Base-by-base conservation (phyloP, 35 echinoderm and acorn worm species). In the Heliocidaris erythrogramma region DNA sequence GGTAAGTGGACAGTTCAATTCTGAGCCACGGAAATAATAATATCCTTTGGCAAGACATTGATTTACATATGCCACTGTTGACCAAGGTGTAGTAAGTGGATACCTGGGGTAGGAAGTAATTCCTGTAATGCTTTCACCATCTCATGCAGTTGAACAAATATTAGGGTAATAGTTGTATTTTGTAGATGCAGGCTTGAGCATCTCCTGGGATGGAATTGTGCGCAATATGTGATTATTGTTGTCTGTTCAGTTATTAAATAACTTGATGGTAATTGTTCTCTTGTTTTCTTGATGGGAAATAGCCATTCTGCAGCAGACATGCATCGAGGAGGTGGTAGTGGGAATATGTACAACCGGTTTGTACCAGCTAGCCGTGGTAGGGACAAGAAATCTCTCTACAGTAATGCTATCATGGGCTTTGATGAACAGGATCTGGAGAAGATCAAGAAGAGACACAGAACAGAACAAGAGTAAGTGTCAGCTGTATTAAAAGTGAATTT, bases 401-500 rank as follows among this genome's bases (percentile, higher is more conserved):
- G 90, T 27, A 92, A 92, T 56, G 90, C 90, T 30, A 92, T 96
- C 69, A 94, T 96, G 96, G 96, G 96, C 3, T 96, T 96, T 96
- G 96, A 96, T 52, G 96, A 96, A 69, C 96, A 94, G n/a, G 96
- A 96, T 56, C 53, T 96, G 94, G 94, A 96, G 49, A 94, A 90
- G 30, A 96, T 96, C 85, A 97, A 92, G 94, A 97, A 96, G 94
- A 94, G 95, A 92, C 88, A 97, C 94, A 92, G 95, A 16, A 95
- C 97, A 31, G 97, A 97, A 48, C 97, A 97, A 91, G 97, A 97
- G 97, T 97, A 95, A 91, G 97, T 97, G 21, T 88, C 49, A 69
- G 49, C 49, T 52, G 16, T 49, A n/a, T n/a, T n/a, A n/a, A 90
- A 47, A 9, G 24, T 93, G 7, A 5, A 31, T 35, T 85, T 50